Conservation (phyloP, 2,797 vertebrate species). For the Ispidina picta region DNA sequence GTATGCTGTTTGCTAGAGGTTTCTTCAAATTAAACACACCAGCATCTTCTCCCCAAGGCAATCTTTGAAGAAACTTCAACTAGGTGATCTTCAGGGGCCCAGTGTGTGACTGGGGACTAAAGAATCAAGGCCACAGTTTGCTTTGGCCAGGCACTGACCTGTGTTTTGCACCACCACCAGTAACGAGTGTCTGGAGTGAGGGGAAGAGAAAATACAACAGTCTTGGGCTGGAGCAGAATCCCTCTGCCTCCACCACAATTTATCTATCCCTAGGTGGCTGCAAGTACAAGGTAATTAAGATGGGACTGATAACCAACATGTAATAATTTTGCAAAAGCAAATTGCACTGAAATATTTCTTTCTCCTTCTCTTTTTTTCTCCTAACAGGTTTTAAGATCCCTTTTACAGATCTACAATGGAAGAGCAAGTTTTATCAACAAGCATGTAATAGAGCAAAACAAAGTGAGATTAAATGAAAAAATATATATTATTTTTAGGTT, state of each 20-base stretch:
- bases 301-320: slow-evolving; percentile 20
- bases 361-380: not conserved
- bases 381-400: not conserved
- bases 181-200: not conserved
- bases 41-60: not conserved
- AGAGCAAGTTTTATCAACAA: slow-evolving; percentile 21
- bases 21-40: not conserved
- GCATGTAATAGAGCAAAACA: not conserved
- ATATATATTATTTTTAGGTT: not conserved
- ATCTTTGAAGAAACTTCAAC: not conserved
- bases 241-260: not conserved
- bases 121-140: not conserved
- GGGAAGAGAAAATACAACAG: not conserved
- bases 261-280: not conserved
- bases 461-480: not conserved
- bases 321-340: slow-evolving; percentile 7
- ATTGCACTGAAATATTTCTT: slow-evolving; percentile 11
- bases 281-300: slow-evolving; percentile 5
- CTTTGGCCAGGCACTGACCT: not conserved
- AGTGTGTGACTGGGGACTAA: not conserved
- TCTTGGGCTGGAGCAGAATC: not conserved
- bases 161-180: not conserved
- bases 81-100: not conserved
- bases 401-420: not conserved
- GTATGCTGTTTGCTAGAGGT: not conserved